phyloP scores from a whole-genome alignment of 2,113 vertebrate genomes.

The Syrmaticus mikado region DNA sequence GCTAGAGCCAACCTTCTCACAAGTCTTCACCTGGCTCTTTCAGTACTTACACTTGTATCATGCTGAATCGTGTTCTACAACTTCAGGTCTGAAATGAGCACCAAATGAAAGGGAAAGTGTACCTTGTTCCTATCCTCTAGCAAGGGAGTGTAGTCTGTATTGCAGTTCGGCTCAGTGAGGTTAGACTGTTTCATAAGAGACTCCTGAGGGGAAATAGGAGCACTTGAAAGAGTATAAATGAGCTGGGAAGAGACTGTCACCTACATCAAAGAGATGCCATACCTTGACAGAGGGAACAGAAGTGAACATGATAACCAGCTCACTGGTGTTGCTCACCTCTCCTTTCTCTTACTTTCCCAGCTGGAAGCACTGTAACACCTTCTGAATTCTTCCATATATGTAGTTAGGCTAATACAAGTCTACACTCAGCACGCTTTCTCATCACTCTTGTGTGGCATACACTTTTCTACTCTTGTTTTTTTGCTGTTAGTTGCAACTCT shows the following conservation, averaged over 20 bases:
- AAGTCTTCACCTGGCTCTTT: not conserved
- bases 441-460: not conserved
- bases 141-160: not conserved
- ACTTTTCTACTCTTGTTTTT: not conserved
- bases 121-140: not conserved
- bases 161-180: not conserved
- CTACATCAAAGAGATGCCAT: not conserved
- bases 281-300: not conserved
- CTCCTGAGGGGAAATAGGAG: not conserved
- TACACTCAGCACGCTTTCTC: not conserved
- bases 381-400: not conserved
- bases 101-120: slow-evolving; percentile 1
- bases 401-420: not conserved
- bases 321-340: not conserved
- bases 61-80: not conserved
- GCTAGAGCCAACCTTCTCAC: not conserved
- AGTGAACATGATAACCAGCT: not conserved
- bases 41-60: not conserved
- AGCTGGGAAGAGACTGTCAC: not conserved
- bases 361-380: not conserved
- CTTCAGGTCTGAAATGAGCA: not conserved
- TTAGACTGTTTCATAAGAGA: not conserved
- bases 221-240: not conserved
- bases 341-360: not conserved
- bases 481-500: not conserved